A percentile compares a stretch with the other conserved stretches of the same genome.
These are phyloP conservation scores for Prolemur simus DNA, from an alignment of 2,113 vertebrate genomes.

Conservation along the genomic window DNA sequence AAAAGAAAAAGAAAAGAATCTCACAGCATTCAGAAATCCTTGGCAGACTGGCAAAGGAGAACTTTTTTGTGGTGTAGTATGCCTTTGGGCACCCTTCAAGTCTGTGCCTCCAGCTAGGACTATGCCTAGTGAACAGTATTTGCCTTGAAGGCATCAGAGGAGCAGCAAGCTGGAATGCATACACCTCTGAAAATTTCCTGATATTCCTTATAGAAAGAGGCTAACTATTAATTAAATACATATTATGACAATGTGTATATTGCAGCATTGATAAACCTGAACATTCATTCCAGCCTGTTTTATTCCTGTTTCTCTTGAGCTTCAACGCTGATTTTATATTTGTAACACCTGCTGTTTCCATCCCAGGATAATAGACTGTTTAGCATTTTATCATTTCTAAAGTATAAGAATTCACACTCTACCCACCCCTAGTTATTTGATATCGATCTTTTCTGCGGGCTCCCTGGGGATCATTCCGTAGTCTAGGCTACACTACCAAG, in stretches of 20 bases:
- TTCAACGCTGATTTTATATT: conserved; percentile 45
- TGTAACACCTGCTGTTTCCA: conserved; percentile 58
- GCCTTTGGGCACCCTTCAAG: background rate
- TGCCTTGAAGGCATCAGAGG: background rate
- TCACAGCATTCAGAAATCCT: background rate
- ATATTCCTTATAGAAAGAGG: background rate
- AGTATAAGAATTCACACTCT: conserved; percentile 6
- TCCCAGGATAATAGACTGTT: conserved; percentile 55
- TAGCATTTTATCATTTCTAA: conserved; percentile 69
- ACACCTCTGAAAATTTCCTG: background rate
- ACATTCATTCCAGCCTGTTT: conserved; percentile 21
- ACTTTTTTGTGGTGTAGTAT: background rate
- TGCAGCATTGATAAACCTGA: background rate
- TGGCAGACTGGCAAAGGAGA: background rate
- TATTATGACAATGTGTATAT: background rate
- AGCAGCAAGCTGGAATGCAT: background rate
- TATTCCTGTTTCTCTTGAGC: conserved; percentile 58
- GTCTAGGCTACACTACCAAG: background rate
- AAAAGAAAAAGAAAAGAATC: too few species aligned
- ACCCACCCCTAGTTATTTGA: conserved; percentile 12
- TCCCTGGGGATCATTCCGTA: background rate
- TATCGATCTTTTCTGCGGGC: conserved; percentile 41
- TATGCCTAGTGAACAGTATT: background rate
- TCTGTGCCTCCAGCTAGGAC: background rate
- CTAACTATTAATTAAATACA: conserved; percentile 53